Percentiles rank a stretch among this genome's conserved stretches.
These are phyloP conservation scores for Idaea dimidiata DNA, from an alignment of 2,888 invertebrate genomes.

Conservation along the genomic window DNA sequence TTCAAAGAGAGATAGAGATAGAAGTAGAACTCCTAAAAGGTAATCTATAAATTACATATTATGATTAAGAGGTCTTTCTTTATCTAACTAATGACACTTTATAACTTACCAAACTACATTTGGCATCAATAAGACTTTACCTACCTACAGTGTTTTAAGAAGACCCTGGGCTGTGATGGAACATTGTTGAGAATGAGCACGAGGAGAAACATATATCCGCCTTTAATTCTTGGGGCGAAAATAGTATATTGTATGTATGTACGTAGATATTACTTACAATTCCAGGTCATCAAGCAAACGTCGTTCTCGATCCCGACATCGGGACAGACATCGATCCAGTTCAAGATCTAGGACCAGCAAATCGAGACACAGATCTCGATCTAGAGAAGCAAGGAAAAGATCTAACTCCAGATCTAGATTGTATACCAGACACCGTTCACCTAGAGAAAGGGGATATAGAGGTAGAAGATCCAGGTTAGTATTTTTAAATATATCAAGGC, in stretches of 20 bases:
- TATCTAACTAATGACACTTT: too few species aligned
- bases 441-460: slow-evolving; percentile 54
- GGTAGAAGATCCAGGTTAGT: slow-evolving; percentile 60
- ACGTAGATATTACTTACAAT: not conserved
- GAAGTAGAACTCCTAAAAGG: slow-evolving; percentile 60
- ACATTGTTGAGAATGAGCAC: too few species aligned
- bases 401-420: slow-evolving; percentile 45
- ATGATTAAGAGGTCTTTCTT: not conserved
- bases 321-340: slow-evolving; percentile 43
- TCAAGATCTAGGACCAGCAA: slow-evolving; percentile 45
- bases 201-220: too few species aligned
- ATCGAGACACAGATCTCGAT: slow-evolving; percentile 50
- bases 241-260: too few species aligned
- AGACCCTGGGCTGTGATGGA: too few species aligned
- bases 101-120: too few species aligned
- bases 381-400: slow-evolving; percentile 35
- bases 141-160: too few species aligned
- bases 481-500: too few species aligned
- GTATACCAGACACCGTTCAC: slow-evolving; percentile 53
- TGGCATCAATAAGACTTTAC: too few species aligned
- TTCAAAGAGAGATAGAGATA: slow-evolving; percentile 45
- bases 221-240: too few species aligned
- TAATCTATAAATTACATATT: slow-evolving; percentile 19
- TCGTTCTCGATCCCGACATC: slow-evolving; percentile 46
- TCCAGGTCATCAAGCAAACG: slow-evolving; percentile 54